These are phyloP conservation scores for Tineola bisselliella DNA, from an alignment of 2,888 invertebrate genomes.

Conservation along the genomic window DNA sequence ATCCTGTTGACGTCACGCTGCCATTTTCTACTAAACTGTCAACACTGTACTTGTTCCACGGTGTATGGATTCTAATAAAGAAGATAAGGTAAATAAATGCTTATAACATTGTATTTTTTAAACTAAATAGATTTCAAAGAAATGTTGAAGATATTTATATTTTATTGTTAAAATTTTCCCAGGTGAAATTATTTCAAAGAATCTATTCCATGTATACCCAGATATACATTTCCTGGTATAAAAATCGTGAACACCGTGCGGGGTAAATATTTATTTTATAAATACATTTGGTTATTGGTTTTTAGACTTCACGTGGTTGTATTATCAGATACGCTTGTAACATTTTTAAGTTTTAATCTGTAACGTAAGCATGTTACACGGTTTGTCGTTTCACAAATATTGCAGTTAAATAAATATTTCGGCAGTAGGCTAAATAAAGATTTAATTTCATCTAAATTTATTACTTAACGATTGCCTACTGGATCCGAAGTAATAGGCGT, in stretches of 20 bases:
- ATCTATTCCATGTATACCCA: background rate
- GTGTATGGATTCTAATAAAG: background rate
- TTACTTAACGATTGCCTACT: background rate
- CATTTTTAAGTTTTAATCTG: too few relatives aligned
- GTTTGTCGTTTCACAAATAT: background rate
- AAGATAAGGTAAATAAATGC: background rate
- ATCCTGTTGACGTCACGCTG: background rate
- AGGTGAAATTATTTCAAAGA: background rate
- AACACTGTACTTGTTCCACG: background rate
- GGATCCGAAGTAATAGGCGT: slow-evolving; percentile 3
- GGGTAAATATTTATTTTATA: background rate
- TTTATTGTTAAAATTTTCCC: background rate
- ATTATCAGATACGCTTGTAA: too few relatives aligned
- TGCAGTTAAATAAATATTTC: background rate
- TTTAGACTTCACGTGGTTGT: background rate
- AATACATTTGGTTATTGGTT: background rate
- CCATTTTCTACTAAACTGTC: background rate
- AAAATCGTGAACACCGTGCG: background rate
- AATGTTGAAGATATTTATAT: background rate
- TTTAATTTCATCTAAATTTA: background rate
- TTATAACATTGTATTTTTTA: background rate
- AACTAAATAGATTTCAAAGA: background rate
- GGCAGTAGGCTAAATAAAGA: background rate
- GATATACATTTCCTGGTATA: too few relatives aligned
- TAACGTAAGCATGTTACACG: too few relatives aligned